phyloP scores from a whole-genome alignment of 2,888 invertebrate species.

The Ectobius pallidus region DNA sequence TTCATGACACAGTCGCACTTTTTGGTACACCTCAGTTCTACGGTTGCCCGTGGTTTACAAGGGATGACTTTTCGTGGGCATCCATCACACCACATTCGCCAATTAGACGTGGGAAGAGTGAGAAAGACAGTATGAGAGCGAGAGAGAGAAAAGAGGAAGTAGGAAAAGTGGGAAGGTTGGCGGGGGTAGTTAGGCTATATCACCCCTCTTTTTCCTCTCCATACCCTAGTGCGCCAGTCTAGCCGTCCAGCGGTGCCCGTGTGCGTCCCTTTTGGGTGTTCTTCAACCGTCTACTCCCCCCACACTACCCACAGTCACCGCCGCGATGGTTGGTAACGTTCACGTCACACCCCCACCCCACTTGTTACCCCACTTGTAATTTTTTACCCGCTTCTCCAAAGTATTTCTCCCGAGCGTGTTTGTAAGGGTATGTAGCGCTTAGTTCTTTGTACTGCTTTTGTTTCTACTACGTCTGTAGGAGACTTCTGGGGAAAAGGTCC shows the following conservation, averaged over 20 bases:
- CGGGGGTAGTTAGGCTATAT: conserved; percentile 18
- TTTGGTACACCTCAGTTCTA: conserved; percentile 21
- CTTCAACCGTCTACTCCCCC: neutral
- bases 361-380: neutral
- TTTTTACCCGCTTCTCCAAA: neutral
- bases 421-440: neutral
- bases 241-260: conserved; percentile 1
- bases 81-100: conserved; percentile 45
- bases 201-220: conserved; percentile 15
- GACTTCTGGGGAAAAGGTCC: neutral
- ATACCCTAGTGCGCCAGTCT: conserved; percentile 16
- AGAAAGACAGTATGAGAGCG: neutral
- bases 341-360: conserved; percentile 10
- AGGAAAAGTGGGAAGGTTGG: conserved; percentile 1
- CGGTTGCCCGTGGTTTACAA: conserved; percentile 32
- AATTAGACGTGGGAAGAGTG: conserved; percentile 44
- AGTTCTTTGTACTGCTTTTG: neutral
- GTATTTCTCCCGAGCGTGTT: conserved; percentile 6
- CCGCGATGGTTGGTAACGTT: neutral
- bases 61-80: conserved; percentile 40
- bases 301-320: conserved; percentile 11
- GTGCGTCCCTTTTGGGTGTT: conserved; percentile 22
- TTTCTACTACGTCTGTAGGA: neutral
- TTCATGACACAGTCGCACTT: conserved; percentile 25
- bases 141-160: conserved; percentile 8